Base-by-base conservation (phyloP, 2,797 vertebrate species). In the Philypnodon macrostomus region DNA sequence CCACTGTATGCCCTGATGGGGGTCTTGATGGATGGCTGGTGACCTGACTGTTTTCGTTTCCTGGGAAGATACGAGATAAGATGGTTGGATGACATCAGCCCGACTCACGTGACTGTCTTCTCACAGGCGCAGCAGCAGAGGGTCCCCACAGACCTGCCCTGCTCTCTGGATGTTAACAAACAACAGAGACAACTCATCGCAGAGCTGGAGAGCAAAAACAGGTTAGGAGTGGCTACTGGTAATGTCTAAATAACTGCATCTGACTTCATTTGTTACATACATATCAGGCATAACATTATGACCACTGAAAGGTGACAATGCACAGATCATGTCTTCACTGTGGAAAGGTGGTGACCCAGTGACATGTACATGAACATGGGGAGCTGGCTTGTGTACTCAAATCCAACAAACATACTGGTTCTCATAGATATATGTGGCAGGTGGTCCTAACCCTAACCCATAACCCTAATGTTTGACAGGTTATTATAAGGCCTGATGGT, bases 131-230 rank as follows among this genome's bases (percentile, higher is more conserved):
- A 89, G 41, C 93, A 95, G 84, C 95, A 95, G 79, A 90, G 93
- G 83, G 86, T 89, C 52, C 89, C 94, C 26, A 85, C 92, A 57
- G 97, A 99, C 84, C 90, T 97, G 57, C 92, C 93, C 70, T 93
- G 92, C 81, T 95, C 93, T 87, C 93, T 98, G 45, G 97, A 99
- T 75, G 91, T 92, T 75, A 98, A 98, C 84, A 98, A 96, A 73
- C 95, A 98, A 47, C 96, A 98, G 77, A 87, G 96, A 76, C 96
- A 97, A 81, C 92, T 99, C 79, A 99, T 98, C 18, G 96, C 96
- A 3, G 97, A 98, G 87, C 92, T 99, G 1, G 97, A 99, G 85
- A 96, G 92, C 81, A 99, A 98, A 86, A 99, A 99, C 91, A 93
- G 95, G 97, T 98, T 79, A 80, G 85, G 21, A 23, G 3, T 23